Evolutionary conservation across 2,113 vertebrate species (phyloP).

Genomic region (Salvator merianae): DNA sequence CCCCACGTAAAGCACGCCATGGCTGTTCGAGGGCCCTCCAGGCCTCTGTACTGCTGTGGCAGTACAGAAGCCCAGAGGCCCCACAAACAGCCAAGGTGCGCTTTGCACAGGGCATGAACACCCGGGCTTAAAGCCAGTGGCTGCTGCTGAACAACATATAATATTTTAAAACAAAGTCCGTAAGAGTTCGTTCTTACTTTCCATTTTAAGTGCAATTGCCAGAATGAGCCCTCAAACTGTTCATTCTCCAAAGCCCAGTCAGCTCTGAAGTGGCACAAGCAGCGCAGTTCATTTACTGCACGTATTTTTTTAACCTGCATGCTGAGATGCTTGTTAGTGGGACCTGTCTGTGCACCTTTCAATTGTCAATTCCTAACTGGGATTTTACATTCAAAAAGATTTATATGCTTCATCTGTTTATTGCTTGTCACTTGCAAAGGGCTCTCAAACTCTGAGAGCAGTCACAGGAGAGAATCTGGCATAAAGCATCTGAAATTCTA

Average conservation of each 20-base stretch:
- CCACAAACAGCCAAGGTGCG: too few species aligned
- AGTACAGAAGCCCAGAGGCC: too few species aligned
- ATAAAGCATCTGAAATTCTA: too few species aligned
- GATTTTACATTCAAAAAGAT: slow-evolving; percentile 61
- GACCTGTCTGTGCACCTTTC: slow-evolving; percentile 54
- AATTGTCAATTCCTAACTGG: slow-evolving; percentile 52
- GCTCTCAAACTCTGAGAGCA: slow-evolving; percentile 5
- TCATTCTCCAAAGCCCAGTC: slow-evolving; percentile 47
- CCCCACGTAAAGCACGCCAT: too few species aligned
- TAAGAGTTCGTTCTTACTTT: not conserved
- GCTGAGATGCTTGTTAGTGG: slow-evolving; percentile 47
- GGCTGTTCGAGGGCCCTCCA: too few species aligned
- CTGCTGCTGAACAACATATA: too few species aligned
- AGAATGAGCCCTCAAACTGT: slow-evolving; percentile 42
- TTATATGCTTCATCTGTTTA: slow-evolving; percentile 53
- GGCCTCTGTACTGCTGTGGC: too few species aligned
- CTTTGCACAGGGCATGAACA: too few species aligned
- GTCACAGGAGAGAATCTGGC: not conserved
- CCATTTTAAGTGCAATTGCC: not conserved
- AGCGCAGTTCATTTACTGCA: slow-evolving; percentile 59
- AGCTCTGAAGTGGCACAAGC: slow-evolving; percentile 26
- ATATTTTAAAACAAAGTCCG: too few species aligned
- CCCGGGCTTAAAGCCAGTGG: too few species aligned
- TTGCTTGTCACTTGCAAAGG: slow-evolving; percentile 39
- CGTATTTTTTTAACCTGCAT: slow-evolving; percentile 44